Evolutionary conservation across 2,888 invertebrate species (phyloP).

Genomic region (Pimpla rufipes): DNA sequence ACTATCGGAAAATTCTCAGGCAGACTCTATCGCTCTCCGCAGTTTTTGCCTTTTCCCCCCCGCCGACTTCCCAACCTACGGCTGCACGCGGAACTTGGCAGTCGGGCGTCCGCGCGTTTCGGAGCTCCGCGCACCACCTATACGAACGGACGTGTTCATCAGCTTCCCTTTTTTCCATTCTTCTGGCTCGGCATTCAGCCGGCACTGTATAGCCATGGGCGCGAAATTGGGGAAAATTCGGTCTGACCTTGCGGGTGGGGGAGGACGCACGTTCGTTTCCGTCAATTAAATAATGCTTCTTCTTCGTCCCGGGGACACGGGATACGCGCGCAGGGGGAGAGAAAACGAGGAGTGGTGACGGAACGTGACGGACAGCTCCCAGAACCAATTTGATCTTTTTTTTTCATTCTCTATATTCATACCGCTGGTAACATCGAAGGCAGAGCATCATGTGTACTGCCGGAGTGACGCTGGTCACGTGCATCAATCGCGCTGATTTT

Average conservation of each 20-base stretch:
- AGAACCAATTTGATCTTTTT: conserved; percentile 59
- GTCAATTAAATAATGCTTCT: conserved; percentile 60
- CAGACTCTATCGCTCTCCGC: conserved; percentile 10
- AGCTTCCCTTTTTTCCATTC: not conserved
- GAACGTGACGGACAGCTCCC: conserved; percentile 53
- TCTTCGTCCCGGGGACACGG: conserved; percentile 22
- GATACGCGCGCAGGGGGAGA: conserved; percentile 21
- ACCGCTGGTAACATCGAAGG: conserved; percentile 7
- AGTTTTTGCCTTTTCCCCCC: conserved; percentile 5
- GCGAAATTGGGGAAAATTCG: conserved; percentile 38
- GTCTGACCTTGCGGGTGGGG: not conserved
- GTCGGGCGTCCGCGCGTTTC: not conserved
- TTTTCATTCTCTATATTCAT: conserved; percentile 42
- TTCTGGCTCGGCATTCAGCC: conserved; percentile 12
- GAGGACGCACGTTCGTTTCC: conserved; percentile 32
- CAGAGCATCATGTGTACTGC: conserved; percentile 33
- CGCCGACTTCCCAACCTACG: not conserved
- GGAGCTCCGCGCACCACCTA: not conserved
- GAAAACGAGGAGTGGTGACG: conserved; percentile 36
- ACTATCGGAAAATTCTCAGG: conserved; percentile 38
- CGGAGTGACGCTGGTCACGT: conserved; percentile 38
- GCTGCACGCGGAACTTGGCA: not conserved
- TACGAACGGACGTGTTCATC: conserved; percentile 32
- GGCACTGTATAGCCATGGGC: not conserved
- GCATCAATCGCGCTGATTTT: conserved; percentile 76